These are phyloP conservation scores for Tupiocoris notatus DNA, from an alignment of 2,888 invertebrate genomes.

Conservation along the genomic window DNA sequence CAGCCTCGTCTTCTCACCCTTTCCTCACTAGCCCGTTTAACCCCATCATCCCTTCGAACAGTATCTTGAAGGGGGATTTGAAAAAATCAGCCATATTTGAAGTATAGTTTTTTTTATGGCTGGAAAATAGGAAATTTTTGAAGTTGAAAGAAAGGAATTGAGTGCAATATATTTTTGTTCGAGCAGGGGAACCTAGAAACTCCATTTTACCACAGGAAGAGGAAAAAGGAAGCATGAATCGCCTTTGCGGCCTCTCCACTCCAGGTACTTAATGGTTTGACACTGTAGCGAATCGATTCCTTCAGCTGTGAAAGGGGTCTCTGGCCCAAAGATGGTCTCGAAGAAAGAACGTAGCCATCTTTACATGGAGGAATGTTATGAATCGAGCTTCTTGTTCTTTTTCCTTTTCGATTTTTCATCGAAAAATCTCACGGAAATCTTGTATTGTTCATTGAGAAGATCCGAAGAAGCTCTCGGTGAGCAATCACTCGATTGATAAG, in stretches of 20 bases:
- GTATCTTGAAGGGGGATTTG: too few relatives aligned
- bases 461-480: too few relatives aligned
- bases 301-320: conserved; percentile 6
- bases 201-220: neutral
- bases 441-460: too few relatives aligned
- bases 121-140: too few relatives aligned
- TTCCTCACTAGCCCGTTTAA: neutral
- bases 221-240: neutral
- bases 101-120: too few relatives aligned
- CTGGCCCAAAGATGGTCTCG: neutral
- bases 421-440: too few relatives aligned
- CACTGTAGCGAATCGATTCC: conserved; percentile 22
- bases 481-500: too few relatives aligned
- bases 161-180: too few relatives aligned
- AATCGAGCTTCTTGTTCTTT: too few relatives aligned
- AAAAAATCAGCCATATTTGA: too few relatives aligned
- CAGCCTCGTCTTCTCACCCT: neutral
- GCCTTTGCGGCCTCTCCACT: too few relatives aligned
- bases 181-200: neutral
- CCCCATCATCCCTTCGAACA: neutral
- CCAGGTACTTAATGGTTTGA: conserved; percentile 10
- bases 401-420: conserved; percentile 27
- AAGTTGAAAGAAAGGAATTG: neutral
- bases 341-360: conserved; percentile 5
- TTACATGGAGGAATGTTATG: conserved; percentile 32